phyloP scores from a whole-genome alignment of 1,140 invertebrate species.

The Aphaenogaster ashmeadi region DNA sequence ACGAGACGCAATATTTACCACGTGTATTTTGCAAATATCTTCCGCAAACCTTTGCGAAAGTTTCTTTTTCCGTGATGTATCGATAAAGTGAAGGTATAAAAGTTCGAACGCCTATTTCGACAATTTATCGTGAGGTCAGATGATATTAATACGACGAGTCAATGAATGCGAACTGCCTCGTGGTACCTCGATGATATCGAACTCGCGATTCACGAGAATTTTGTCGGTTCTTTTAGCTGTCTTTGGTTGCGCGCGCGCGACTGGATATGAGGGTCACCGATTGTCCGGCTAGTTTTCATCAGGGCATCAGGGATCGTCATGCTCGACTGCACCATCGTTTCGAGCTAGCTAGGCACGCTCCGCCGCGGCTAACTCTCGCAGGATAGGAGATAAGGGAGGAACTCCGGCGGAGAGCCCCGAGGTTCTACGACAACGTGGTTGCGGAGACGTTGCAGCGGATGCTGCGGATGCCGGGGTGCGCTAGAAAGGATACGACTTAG shows the following conservation, averaged over 20 bases:
- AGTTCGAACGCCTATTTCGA: neutral
- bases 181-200: neutral
- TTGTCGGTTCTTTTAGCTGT: neutral
- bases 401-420: slow-evolving; percentile 7
- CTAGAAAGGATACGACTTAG: neutral
- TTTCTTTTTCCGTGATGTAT: neutral
- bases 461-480: slow-evolving; percentile 23
- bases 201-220: slow-evolving; percentile 7
- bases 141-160: neutral
- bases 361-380: slow-evolving; percentile 50
- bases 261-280: slow-evolving; percentile 5
- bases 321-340: slow-evolving; percentile 68
- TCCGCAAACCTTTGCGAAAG: neutral
- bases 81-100: neutral
- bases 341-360: slow-evolving; percentile 63
- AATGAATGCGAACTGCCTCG: neutral
- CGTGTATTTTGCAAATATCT: neutral
- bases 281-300: slow-evolving; percentile 57
- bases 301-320: slow-evolving; percentile 57
- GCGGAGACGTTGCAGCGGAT: slow-evolving; percentile 7
- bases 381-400: slow-evolving; percentile 66
- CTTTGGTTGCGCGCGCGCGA: neutral
- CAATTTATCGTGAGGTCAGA: neutral
- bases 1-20: neutral
- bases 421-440: slow-evolving; percentile 7